Evolutionary conservation across 2,888 invertebrate genomes (phyloP).

Genomic region (Heliconius ismenius): DNA sequence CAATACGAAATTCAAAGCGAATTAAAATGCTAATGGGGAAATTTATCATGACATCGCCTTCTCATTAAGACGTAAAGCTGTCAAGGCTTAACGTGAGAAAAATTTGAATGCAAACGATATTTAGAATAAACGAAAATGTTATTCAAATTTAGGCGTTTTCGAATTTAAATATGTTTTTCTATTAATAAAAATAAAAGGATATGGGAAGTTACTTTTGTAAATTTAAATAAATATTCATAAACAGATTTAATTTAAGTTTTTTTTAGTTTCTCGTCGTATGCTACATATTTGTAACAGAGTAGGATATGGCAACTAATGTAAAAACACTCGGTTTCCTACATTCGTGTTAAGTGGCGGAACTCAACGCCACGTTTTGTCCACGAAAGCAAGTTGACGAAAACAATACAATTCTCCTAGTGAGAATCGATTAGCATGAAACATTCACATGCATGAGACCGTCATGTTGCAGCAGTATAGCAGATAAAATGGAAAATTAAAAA

Average conservation of each 20-base stretch:
- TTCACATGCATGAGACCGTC: too few relatives aligned
- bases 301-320: too few relatives aligned
- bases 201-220: background rate
- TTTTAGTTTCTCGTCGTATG: too few relatives aligned
- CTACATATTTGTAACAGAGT: too few relatives aligned
- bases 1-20: conserved; percentile 29
- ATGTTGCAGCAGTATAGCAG: too few relatives aligned
- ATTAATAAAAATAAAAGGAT: background rate
- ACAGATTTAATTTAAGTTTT: background rate
- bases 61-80: conserved; percentile 39
- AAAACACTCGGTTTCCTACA: too few relatives aligned
- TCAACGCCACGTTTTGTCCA: too few relatives aligned
- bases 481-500: too few relatives aligned
- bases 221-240: background rate
- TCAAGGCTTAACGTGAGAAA: conserved; percentile 30
- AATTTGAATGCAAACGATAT: conserved; percentile 20
- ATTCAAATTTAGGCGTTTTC: conserved; percentile 20
- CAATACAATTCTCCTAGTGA: too few relatives aligned
- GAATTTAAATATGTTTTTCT: background rate
- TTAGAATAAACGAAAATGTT: conserved; percentile 11
- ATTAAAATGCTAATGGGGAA: conserved; percentile 39
- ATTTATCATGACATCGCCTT: conserved; percentile 37
- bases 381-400: too few relatives aligned
- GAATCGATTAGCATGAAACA: too few relatives aligned
- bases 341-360: too few relatives aligned